Base-by-base conservation (phyloP, 2,888 invertebrate genomes). In the Melinopterus prodromus region DNA sequence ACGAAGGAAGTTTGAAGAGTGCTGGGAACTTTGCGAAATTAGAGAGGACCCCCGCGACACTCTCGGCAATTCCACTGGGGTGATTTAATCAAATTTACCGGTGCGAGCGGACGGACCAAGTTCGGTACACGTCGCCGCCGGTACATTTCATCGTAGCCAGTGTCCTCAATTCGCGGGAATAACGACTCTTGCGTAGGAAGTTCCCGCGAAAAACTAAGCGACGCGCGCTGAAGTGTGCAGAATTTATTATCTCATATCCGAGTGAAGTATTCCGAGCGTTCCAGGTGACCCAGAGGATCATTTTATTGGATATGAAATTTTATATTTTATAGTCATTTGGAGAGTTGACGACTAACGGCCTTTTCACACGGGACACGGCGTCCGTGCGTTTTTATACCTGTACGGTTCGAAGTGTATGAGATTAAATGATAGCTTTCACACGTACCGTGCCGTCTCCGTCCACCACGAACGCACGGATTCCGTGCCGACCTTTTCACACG, bases 1-100 rank as follows among this genome's bases (percentile, higher is more conserved):
- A 53, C 53, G 53, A 53, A 53, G 53, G 53, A 53, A 53, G 53
- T 53, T 53, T 53, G 53, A 53, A 53, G 53, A 53, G 53, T 53
- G 53, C 53, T 53, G 12, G 53, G 9, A 53, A 53, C 53, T 53
- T 53, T 53, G 53, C 5, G 12, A 53, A 53, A 53, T 53, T 53
- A 53, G 53, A 53, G 53, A 53, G 53, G 53, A 53, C 53, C 53
- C 26, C 53, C 53, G 53, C 53, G 53, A 53, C 53, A 53, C 53
- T 6, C 53, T 53, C 53, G 12, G 9, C 53, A 53, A 53, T 53
- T 53, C 53, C 53, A 9, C 53, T 9, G 53, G 53, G 53, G 53
- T 53, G 53, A 9, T 53, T 53, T 53, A 53, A 53, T 53, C 53
- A 53, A 53, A 53, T 53, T 53, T 53, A 53, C 53, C 9, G 53